Evolutionary conservation across 2,888 invertebrate genomes (phyloP).

Genomic region (Ichneumoninae sp.): DNA sequence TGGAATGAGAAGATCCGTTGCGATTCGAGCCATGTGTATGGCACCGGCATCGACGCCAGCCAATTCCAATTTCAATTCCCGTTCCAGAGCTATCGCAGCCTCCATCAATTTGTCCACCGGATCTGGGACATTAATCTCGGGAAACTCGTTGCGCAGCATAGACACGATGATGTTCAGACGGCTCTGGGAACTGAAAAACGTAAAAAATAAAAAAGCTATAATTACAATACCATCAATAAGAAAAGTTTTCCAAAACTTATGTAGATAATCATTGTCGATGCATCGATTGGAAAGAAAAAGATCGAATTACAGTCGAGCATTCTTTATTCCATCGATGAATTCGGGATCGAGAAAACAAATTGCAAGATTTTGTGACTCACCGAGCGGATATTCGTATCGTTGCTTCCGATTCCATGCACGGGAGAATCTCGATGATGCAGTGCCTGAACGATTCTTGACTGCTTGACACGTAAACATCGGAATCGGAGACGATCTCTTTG

Average conservation of each 20-base stretch:
- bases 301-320: not conserved
- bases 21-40: conserved; percentile 75
- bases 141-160: conserved; percentile 74
- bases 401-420: conserved; percentile 58
- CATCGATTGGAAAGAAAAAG: not conserved
- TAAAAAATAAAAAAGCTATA: conserved; percentile 32
- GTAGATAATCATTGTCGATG: too few relatives aligned
- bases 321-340: not conserved
- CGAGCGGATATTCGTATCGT: conserved; percentile 73
- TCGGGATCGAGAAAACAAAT: not conserved
- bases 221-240: not conserved
- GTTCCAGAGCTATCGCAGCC: conserved; percentile 75
- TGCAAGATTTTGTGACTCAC: conserved; percentile 66
- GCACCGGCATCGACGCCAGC: conserved; percentile 67
- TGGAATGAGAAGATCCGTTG: conserved; percentile 79
- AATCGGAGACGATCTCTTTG: conserved; percentile 66
- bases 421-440: conserved; percentile 76
- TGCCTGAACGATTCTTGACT: conserved; percentile 72
- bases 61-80: conserved; percentile 77
- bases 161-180: conserved; percentile 76
- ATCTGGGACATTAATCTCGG: conserved; percentile 70
- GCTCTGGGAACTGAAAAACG: conserved; percentile 70
- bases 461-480: conserved; percentile 72
- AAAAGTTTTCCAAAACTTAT: not conserved
- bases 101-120: conserved; percentile 65